Base-by-base conservation (phyloP, 2,113 vertebrate genomes). In the Sinocyclocheilus anshuiensis region DNA sequence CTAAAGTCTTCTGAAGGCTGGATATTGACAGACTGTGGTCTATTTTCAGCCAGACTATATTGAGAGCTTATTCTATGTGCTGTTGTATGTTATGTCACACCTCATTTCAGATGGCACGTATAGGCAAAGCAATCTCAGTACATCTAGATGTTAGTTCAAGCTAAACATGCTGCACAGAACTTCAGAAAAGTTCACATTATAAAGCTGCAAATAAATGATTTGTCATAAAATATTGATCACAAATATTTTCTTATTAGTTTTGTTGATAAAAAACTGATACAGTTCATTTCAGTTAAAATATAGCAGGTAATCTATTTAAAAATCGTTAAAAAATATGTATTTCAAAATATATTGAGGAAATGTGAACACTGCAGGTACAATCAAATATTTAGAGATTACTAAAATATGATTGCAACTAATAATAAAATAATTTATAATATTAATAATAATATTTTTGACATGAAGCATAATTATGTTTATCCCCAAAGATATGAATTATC, bases 41-140 rank as follows among this genome's bases (percentile, higher is more conserved):
- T 80, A 39, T 80, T 80, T 61, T 61, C 10, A 80, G 33, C 33
- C 77, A 80, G 11, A 33, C 50, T 78, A 22, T 80, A 61, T 16
- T 24, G 33, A 36, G 67, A 39, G 33, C 16, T 36, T 71, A 36
- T 71, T 77, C 75, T 77, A 79, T 79, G 55, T 80, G 77, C 20
- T 80, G 26, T 63, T 63, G 55, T 33, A 29, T 77, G 48, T 77
- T 20, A 77, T 33, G 15, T 80, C 55, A 79, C 55, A 80, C 53
- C 55, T 42, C 36, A 1, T 10, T 39, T 80, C 33, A 78, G 24
- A 80, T 61, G 18, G 22, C 18, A 63, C 4, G 18, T 61, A 42
- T 13, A n/a, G 7, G 77, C 16, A 57, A 78, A 57, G 77, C 26
- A 42, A 57, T 78, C 76, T 39, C 77, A 42, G 18, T 61, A 15